Base-by-base conservation (phyloP, 2,888 invertebrate species). In the Tenthredo distinguenda region DNA sequence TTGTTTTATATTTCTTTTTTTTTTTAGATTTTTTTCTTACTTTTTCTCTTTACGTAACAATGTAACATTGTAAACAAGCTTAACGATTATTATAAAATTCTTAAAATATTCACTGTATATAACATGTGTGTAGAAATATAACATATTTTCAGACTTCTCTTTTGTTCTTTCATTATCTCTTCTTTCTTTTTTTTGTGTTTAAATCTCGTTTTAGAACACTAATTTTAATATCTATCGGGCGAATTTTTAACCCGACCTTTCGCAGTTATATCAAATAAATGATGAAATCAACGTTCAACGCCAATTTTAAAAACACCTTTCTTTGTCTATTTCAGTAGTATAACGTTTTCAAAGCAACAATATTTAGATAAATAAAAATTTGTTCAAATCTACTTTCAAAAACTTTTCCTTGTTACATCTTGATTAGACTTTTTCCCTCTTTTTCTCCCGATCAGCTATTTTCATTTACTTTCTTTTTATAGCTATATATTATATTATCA, bases 11-110 rank as follows among this genome's bases (percentile, higher is more conserved):
- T 85, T 85, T 81, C 43, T 31, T 31, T 31, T 31, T 40, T n/a
- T n/a, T 31, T 74, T 47, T 47, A 26, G 26, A 26, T 1, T 31
- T 34, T 81, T 85, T 62, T 82, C 68, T 34, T 26, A 43, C 43
- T 47, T 79, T 81, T 82, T 68, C 62, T 65, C 50, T 85, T 50
- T 37, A 43, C 10, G 37, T 83, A 84, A 85, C 62, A 85, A 84
- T 85, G 31, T 84, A 85, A 71, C 55, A 83, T 72, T 83, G 72
- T 72, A 84, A 72, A 84, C 71, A 85, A 84, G 71, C 71, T 84
- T 58, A 82, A 65, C 65, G 72, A 72, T 85, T 43, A 83, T 74
- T 71, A 74, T 85, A 85, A 85, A 58, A 74, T 74, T 84, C 74
- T 71, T 83, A 83, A 83, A 85, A 84, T 85, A 83, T 74, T 12